Base-by-base conservation (phyloP, 53 echinoderm and acorn worm genomes). In the Holothuria leucospilota region DNA sequence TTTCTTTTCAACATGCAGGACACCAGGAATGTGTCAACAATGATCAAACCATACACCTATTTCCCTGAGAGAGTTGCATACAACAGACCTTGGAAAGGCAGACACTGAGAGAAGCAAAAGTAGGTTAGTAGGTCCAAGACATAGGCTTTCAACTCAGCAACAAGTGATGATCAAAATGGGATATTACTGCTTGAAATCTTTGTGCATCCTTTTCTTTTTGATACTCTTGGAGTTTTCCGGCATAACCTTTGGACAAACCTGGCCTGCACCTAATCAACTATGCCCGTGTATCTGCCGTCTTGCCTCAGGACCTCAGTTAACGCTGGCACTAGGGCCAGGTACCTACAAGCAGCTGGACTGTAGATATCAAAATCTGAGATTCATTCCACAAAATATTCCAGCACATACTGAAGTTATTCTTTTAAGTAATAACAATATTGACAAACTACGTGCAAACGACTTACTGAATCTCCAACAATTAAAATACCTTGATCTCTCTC, bases 291-390 rank as follows among this genome's bases (percentile, higher is more conserved):
- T 79, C 63, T 96, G 96, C 68, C 13, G 82, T 0, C 20, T 88
- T 41, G 67, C 91, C 30, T 75, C 88, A 20, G 85, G 91, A 14
- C 94, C 94, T 8, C 93, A 94, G 82, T 89, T 93, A 85, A 91
- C 91, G 0, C 93, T 91, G 40, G 90, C 92, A 67, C 91, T 98
- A 14, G 93, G 92, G 27, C 95, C 93, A n/a, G 95, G 93, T 0
- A 67, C 74, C 1, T 95, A 90, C 87, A 93, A 88, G 39, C 93
- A 93, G 75, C 92, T 98, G 56, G 93, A 98, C 90, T 98, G 99
- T 63, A 81, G 92, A 18, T 93, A 93, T 61, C 90, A 67, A 12
- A 92, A 90, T 64, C 69, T 95, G 12, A 68, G 87, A 23, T 84
- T 84, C 46, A 84, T 98, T 59, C 99, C 99, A 6, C 83, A 86